A percentile compares a stretch with the other conserved stretches of the same genome.
Conservation (phyloP, 2,888 invertebrate species). For the Slavum lentiscoides region DNA sequence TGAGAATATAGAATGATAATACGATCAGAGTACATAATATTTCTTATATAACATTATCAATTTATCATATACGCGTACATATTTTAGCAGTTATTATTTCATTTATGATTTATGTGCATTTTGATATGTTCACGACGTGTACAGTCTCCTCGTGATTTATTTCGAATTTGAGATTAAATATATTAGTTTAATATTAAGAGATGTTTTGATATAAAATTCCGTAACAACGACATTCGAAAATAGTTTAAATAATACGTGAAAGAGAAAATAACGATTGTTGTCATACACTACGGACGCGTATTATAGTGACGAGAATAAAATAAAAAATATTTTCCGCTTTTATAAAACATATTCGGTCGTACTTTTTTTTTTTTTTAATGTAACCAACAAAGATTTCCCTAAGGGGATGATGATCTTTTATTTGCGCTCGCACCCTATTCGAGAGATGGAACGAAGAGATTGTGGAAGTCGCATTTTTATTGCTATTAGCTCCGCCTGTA, state of each 20-base stretch:
- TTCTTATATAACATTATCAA: neutral
- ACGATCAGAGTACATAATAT: too few relatives aligned
- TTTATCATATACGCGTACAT: neutral
- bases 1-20: too few relatives aligned
- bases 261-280: too few relatives aligned
- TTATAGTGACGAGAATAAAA: neutral
- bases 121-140: slow-evolving; percentile 6
- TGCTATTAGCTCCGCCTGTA: neutral
- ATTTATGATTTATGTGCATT: slow-evolving; percentile 26
- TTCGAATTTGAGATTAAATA: neutral
- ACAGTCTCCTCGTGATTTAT: slow-evolving; percentile 11
- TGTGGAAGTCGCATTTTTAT: slow-evolving; percentile 40
- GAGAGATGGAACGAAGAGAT: neutral
- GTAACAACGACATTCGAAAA: too few relatives aligned
- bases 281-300: neutral
- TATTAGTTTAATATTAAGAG: too few relatives aligned
- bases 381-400: slow-evolving; percentile 48
- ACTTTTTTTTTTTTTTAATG: slow-evolving; percentile 36
- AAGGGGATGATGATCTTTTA: slow-evolving; percentile 33
- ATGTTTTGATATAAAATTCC: too few relatives aligned
- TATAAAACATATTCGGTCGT: slow-evolving; percentile 18
- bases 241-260: too few relatives aligned
- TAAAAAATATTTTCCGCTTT: neutral
- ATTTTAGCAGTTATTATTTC: neutral
- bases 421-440: slow-evolving; percentile 21